phyloP scores from a whole-genome alignment of 2,888 invertebrate genomes.

The Lumbricus terrestris region DNA sequence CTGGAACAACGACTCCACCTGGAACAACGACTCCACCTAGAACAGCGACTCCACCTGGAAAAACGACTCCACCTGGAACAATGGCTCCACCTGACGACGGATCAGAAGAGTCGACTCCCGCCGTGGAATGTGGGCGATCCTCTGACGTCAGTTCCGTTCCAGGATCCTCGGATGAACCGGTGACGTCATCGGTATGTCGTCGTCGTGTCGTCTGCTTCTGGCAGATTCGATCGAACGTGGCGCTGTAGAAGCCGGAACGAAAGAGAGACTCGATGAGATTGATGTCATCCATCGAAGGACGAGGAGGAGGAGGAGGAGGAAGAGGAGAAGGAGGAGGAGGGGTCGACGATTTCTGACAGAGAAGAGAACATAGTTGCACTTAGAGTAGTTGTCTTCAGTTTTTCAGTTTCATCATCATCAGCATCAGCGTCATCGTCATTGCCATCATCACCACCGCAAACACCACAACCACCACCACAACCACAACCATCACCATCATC shows the following conservation, averaged over 20 bases:
- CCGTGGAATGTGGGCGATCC: not conserved
- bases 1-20: no score
- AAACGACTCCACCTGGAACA: no score
- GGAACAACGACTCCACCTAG: not conserved
- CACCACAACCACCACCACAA: not conserved
- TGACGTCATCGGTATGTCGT: no score
- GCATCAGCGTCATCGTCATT: not conserved
- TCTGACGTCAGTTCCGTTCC: not conserved
- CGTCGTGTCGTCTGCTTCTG: not conserved
- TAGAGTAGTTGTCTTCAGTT: not conserved
- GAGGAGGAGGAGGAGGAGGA: no score
- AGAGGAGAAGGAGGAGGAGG: no score
- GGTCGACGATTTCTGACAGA: not conserved
- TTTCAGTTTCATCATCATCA: not conserved
- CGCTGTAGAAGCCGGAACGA: conserved; percentile 3
- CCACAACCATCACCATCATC: no score
- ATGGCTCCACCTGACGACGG: no score
- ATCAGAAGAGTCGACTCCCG: not conserved
- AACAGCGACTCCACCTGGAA: no score
- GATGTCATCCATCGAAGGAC: not conserved
- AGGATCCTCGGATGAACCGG: not conserved
- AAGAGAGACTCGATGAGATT: not conserved
- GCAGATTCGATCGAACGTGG: not conserved
- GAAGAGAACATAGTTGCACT: not conserved
- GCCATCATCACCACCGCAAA: not conserved